Base-by-base conservation (phyloP, 2,113 vertebrate genomes). In the Percopsis transmontana region DNA sequence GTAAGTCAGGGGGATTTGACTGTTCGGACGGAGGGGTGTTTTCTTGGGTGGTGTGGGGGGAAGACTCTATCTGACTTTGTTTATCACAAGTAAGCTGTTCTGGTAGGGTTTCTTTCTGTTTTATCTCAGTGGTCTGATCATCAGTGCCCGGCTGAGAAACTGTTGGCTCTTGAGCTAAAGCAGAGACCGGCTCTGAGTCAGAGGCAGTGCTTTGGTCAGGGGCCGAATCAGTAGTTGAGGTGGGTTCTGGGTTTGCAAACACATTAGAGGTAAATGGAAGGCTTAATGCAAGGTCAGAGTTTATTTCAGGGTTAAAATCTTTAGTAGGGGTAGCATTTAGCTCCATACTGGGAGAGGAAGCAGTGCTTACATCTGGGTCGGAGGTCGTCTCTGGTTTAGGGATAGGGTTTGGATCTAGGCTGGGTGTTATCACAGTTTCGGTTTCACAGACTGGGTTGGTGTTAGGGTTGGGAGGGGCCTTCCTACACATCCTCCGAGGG, bases 401-500 rank as follows among this genome's bases (percentile, higher is more conserved):
- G 15, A 45, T 70, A 4, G 64, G 47, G 33, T 68, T 76, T 21
- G 62, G 57, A 45, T 83, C 72, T 15, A 42, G 12, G 68, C 58
- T 68, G n/a, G 74, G 8, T 0, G 24, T 41, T 54, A 15, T 14
- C 18, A 44, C 40, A 24, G 62, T 8, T 7, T 85, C 85, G 0
- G 56, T 79, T 52, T 88, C 80, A 54, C 70, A 75, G 39, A 58
- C 62, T 2, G 23, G 61, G 51, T 18, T 58, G 16, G 76, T 52
- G 68, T 66, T 48, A 33, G 27, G 58, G 62, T 9, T 68, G 2
- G 70, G 39, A 1, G 82, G 23, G 12, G 81, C 73, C 80, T 93
- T 93, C 54, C 87, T 79, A n/a, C 91, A 92, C 91, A 92, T 93
- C 81, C 91, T 90, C 19, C 91, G 85, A 6, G 92, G 91, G 1